phyloP scores from a whole-genome alignment of 2,888 invertebrate species.

The Philonicus albiceps region DNA sequence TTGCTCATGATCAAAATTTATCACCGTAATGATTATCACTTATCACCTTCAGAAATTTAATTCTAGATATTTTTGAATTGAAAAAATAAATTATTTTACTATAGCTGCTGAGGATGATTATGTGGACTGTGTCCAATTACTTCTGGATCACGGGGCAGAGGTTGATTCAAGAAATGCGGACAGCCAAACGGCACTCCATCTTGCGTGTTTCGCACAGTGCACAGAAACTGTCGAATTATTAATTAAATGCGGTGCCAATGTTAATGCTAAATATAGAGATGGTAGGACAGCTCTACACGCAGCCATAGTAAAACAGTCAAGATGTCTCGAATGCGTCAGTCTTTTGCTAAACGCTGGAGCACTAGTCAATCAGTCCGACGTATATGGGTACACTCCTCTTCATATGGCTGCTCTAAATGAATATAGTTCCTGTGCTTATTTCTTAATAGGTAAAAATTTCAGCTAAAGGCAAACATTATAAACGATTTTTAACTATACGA shows the following conservation, averaged over 20 bases:
- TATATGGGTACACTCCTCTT: conserved; percentile 83
- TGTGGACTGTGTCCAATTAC: conserved; percentile 75
- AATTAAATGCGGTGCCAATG: conserved; percentile 71
- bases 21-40: too few relatives aligned
- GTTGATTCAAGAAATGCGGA: conserved; percentile 78
- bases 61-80: background rate
- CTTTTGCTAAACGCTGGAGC: conserved; percentile 73
- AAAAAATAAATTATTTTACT: background rate
- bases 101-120: conserved; percentile 85
- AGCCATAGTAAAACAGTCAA: conserved; percentile 79
- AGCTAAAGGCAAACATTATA: background rate
- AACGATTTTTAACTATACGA: background rate
- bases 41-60: too few relatives aligned
- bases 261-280: conserved; percentile 74
- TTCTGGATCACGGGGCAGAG: conserved; percentile 78
- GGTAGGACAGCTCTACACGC: conserved; percentile 82
- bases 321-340: conserved; percentile 72
- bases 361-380: conserved; percentile 78
- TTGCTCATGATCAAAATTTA: too few relatives aligned
- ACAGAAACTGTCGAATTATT: conserved; percentile 78
- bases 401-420: conserved; percentile 86
- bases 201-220: conserved; percentile 83
- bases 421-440: conserved; percentile 76
- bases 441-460: conserved; percentile 67
- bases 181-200: conserved; percentile 83